A percentile compares a stretch with the other conserved stretches of the same genome.
These are phyloP conservation scores for Chiloscyllium plagiosum DNA, from an alignment of 2,113 vertebrate species.

Conservation along the genomic window DNA sequence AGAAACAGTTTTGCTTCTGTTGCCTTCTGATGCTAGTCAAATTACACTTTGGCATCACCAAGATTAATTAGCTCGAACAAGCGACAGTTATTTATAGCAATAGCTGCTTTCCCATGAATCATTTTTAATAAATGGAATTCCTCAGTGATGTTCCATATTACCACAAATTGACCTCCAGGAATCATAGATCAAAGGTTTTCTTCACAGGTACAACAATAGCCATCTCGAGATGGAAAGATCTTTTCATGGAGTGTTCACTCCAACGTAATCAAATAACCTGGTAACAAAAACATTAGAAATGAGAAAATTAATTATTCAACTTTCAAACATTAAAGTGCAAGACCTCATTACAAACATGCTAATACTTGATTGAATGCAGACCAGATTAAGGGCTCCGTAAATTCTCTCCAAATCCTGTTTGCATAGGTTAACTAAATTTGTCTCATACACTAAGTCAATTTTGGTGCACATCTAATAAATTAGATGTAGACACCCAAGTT, in stretches of 20 bases:
- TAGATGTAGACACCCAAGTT: background rate
- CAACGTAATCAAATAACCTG: background rate
- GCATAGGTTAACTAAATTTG: background rate
- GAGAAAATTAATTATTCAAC: background rate
- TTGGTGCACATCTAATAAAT: background rate
- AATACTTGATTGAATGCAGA: background rate
- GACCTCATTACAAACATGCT: background rate
- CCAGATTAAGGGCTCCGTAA: background rate
- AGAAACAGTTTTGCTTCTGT: background rate
- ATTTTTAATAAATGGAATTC: background rate
- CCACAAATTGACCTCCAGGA: background rate
- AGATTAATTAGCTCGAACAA: background rate
- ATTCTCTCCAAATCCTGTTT: background rate
- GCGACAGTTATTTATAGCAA: conserved; percentile 6
- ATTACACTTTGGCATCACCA: background rate
- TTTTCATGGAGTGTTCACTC: background rate
- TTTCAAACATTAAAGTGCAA: background rate
- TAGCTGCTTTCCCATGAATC: background rate
- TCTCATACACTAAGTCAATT: background rate
- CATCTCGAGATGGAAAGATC: background rate
- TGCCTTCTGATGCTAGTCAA: background rate
- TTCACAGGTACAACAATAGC: background rate
- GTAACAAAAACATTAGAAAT: background rate
- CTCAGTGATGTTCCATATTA: conserved; percentile 16
- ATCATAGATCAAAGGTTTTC: background rate